Conservation (phyloP, 2,888 invertebrate species). For the Catocala fraxini region DNA sequence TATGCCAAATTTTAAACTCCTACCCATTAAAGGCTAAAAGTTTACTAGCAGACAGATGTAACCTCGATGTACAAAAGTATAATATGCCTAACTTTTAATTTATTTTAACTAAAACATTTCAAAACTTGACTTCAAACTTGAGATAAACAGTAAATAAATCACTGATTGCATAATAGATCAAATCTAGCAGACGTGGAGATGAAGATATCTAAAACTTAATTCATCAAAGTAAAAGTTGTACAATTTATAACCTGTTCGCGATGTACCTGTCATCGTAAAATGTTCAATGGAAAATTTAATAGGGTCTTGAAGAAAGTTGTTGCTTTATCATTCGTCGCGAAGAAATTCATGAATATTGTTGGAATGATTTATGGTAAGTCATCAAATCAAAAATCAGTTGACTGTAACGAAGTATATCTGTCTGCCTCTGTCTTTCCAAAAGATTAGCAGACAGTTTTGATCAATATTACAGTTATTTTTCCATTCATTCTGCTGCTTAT, state of each 20-base stretch:
- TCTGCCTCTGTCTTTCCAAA: no score
- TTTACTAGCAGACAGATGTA: no score
- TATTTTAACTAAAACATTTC: constrained; percentile 6
- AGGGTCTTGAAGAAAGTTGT: constrained; percentile 28
- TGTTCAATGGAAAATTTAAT: constrained; percentile 37
- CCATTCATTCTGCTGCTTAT: no score
- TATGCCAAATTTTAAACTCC: no score
- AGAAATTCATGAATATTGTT: no score
- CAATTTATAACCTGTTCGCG: constrained; percentile 41
- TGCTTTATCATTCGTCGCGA: constrained; percentile 7
- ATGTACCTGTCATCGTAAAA: constrained; percentile 47
- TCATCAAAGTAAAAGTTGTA: constrained; percentile 40
- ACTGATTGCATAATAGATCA: constrained; percentile 1
- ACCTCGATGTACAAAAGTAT: no score
- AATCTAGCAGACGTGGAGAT: constrained; percentile 13
- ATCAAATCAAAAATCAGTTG: no score
- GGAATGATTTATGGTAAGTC: no score
- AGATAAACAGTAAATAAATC: constrained; percentile 4
- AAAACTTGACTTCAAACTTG: neutral
- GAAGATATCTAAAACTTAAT: constrained; percentile 32
- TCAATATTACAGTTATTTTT: no score
- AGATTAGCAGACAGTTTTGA: no score
- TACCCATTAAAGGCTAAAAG: no score
- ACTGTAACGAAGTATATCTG: no score
- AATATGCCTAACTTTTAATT: constrained; percentile 6